Percentiles rank a stretch among this genome's conserved stretches.
Evolutionary conservation across 2,888 invertebrate genomes (phyloP).

Genomic region (Spilosoma lubricipeda): DNA sequence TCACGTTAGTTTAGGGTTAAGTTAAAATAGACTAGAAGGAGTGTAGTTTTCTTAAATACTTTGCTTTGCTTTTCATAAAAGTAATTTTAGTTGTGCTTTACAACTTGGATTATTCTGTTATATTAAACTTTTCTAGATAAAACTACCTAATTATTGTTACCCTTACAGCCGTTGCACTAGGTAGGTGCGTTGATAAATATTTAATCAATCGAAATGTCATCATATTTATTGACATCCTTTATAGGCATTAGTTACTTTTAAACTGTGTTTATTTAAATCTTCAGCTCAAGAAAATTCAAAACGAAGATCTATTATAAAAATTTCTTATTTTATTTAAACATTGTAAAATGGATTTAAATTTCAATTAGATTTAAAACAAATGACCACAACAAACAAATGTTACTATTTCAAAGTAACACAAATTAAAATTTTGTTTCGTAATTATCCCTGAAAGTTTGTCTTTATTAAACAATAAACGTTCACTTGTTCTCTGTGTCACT

Average conservation of each 20-base stretch:
- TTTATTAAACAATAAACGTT: slow-evolving; percentile 40
- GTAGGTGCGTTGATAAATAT: too few species aligned
- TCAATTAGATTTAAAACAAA: too few species aligned
- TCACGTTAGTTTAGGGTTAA: slow-evolving; percentile 27
- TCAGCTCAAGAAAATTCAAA: slow-evolving; percentile 1
- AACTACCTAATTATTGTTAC: too few species aligned
- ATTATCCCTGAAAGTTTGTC: slow-evolving; percentile 34
- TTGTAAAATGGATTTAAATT: slow-evolving; percentile 27
- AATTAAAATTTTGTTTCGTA: slow-evolving; percentile 42
- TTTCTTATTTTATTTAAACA: slow-evolving; percentile 14
- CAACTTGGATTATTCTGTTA: too few species aligned
- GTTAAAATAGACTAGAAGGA: neutral
- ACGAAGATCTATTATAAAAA: slow-evolving; percentile 28
- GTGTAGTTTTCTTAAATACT: neutral
- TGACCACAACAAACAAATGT: slow-evolving; percentile 22
- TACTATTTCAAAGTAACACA: slow-evolving; percentile 30
- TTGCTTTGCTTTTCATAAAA: neutral
- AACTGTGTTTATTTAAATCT: too few species aligned
- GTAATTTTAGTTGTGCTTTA: too few species aligned
- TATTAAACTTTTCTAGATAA: too few species aligned
- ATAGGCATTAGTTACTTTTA: too few species aligned
- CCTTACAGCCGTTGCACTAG: too few species aligned
- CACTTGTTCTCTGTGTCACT: slow-evolving; percentile 45
- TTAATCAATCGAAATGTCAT: too few species aligned
- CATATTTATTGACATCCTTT: too few species aligned